Evolutionary conservation across 2,888 invertebrate genomes (phyloP), one percentile per base, ranked within the genome.

Genomic region (Lomographa bimaculata): DNA sequence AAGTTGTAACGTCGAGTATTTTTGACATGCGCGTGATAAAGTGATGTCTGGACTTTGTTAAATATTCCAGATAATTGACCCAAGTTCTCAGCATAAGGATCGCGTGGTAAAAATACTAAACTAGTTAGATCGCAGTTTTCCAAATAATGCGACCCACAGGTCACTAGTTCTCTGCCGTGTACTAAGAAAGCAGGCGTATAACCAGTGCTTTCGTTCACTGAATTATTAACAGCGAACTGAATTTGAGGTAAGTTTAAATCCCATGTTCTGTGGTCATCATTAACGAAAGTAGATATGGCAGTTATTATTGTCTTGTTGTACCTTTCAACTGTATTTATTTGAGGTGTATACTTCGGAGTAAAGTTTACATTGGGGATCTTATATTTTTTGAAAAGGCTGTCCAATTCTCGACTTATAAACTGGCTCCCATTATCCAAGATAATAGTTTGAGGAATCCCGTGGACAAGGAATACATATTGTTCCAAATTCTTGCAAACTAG

Each of bases 401-500:
- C 23, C 0, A 41, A 1, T 0, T 20, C 20, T 1, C 10, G 7
- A 7, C 57, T 46, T 5, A 38, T 38, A 12, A 61, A 63, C 29
- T 65, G 62, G 1, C 4, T 29, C 0, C 60, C 59, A 23, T 65
- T 63, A 7, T 60, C 60, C 10, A 57, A 1, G 0, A 60, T 19
- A 0, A 65, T 29, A 0, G 57, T 59, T 6, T 49, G 44, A 0
- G 60, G 56, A 3, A 64, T 26, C 1, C 62, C 67, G 16, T 64
- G 64, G 0, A 62, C 34, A 0, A 64, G 14, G 11, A 66, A 59
- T 2, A 66, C 48, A 0, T 23, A 4, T 3, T 64, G 39, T 27
- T 62, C 61, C 1, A 50, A 18, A 7, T 17, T 32, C 24, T 35
- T 35, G 7, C 10, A n/a, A 1, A 55, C 7, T 2, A 25, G 5